A percentile compares a stretch with the other conserved stretches of the same genome.
Conservation (phyloP, 2,797 vertebrate species). For the Sebastes jordani region DNA sequence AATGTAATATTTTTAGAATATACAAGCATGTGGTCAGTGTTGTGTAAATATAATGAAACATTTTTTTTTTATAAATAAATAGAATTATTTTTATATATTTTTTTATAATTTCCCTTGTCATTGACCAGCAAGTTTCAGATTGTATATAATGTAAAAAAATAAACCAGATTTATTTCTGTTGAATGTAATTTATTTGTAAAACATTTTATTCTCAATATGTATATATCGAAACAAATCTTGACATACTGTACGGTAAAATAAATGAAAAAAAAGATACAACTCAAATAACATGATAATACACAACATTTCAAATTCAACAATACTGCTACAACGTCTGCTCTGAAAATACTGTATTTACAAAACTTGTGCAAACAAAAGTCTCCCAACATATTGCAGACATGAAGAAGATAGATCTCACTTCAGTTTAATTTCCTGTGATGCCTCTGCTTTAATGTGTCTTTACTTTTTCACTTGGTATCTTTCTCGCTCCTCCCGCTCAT, state of each 20-base stretch:
- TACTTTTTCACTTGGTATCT: conserved; percentile 38
- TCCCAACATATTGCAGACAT: not conserved
- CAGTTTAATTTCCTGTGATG: not conserved
- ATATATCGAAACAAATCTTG: conserved; percentile 11
- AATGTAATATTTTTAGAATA: conserved; percentile 8
- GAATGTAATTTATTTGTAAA: conserved; percentile 51
- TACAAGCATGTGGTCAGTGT: not conserved
- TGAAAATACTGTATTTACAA: conserved; percentile 50
- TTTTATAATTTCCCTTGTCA: conserved; percentile 29
- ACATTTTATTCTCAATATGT: conserved; percentile 17
- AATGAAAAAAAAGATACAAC: conserved; percentile 38
- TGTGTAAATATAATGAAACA: conserved; percentile 30
- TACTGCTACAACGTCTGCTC: conserved; percentile 66
- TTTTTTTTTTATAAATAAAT: conserved; percentile 25
- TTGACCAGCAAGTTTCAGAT: conserved; percentile 1
- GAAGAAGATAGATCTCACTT: conserved; percentile 11
- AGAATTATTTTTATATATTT: conserved; percentile 46
- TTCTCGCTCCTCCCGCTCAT: conserved; percentile 70
- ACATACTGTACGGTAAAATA: not conserved
- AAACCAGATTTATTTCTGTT: conserved; percentile 29
- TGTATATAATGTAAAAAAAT: conserved; percentile 45
- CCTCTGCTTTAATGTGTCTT: not conserved
- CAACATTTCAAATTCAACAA: conserved; percentile 1
- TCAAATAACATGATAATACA: conserved; percentile 10
- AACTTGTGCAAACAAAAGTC: conserved; percentile 44